Conservation (phyloP, 2,113 vertebrate genomes). For the Clarias magur region DNA sequence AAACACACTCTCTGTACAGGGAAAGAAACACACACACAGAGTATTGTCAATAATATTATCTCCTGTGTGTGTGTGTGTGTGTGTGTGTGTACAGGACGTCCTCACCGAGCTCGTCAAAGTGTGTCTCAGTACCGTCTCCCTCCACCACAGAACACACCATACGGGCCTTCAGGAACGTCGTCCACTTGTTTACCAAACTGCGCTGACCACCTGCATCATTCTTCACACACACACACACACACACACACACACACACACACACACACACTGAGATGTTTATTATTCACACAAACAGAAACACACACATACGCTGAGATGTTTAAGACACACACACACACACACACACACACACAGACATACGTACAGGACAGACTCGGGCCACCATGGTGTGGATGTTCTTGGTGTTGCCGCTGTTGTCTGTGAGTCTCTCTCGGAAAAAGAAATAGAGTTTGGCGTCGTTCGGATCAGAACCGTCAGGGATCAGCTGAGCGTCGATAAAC, state of each 20-base stretch:
- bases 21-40: slow-evolving; percentile 38
- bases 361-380: slow-evolving; percentile 94
- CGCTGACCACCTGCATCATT: slow-evolving; percentile 96
- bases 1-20: slow-evolving; percentile 90
- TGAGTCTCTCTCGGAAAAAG: slow-evolving; percentile 92
- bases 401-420: slow-evolving; percentile 88
- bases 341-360: slow-evolving; percentile 54
- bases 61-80: not conserved
- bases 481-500: slow-evolving; percentile 93
- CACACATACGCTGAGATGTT: not conserved
- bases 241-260: slow-evolving; percentile 22
- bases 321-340: not conserved
- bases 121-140: slow-evolving; percentile 91
- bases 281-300: not conserved
- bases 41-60: not conserved
- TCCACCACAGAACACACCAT: slow-evolving; percentile 96
- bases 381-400: slow-evolving; percentile 96
- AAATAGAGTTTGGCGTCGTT: slow-evolving; percentile 95
- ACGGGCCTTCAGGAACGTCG: slow-evolving; percentile 93
- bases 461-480: slow-evolving; percentile 92
- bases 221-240: slow-evolving; percentile 60
- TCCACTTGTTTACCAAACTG: slow-evolving; percentile 98
- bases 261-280: not conserved
- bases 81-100: not conserved
- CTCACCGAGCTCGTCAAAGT: slow-evolving; percentile 95